Evolutionary conservation across 2,888 invertebrate species (phyloP).

Genomic region (Linnaemya tessellans): DNA sequence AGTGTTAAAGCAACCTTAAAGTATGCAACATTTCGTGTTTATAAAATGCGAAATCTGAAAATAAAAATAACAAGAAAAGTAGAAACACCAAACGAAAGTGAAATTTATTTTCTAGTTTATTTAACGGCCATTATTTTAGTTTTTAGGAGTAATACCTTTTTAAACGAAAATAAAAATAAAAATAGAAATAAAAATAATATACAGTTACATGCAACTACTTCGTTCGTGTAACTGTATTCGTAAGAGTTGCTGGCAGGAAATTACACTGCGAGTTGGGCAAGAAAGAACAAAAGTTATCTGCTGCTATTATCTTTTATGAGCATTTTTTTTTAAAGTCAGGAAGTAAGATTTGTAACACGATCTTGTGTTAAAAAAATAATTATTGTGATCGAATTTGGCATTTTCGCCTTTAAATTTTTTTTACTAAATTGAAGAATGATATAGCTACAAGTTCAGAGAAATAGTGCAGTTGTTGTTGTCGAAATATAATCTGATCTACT

Average conservation of each 20-base stretch:
- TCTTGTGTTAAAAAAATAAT: no score
- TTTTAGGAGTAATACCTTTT: slow-evolving; percentile 29
- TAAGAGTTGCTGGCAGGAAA: background rate
- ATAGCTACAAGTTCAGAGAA: no score
- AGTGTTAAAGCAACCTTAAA: slow-evolving; percentile 32
- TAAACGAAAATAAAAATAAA: background rate
- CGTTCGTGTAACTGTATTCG: background rate
- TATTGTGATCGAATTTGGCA: no score
- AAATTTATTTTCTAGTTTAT: slow-evolving; percentile 56
- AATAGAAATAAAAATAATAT: slow-evolving; percentile 14
- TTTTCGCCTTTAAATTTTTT: no score
- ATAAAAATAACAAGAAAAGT: slow-evolving; percentile 18
- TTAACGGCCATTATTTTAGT: slow-evolving; percentile 49
- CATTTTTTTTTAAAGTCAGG: no score
- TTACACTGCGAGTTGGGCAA: background rate
- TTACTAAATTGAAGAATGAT: no score
- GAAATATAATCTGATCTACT: no score
- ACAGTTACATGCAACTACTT: background rate
- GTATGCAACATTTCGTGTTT: slow-evolving; percentile 44
- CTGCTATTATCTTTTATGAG: no score
- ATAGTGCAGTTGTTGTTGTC: no score
- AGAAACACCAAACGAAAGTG: slow-evolving; percentile 55
- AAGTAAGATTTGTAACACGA: no score
- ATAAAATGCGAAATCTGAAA: background rate
- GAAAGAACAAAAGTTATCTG: background rate